Evolutionary conservation across 1,140 invertebrate species (phyloP).

Genomic region (Zelostemma sp.): DNA sequence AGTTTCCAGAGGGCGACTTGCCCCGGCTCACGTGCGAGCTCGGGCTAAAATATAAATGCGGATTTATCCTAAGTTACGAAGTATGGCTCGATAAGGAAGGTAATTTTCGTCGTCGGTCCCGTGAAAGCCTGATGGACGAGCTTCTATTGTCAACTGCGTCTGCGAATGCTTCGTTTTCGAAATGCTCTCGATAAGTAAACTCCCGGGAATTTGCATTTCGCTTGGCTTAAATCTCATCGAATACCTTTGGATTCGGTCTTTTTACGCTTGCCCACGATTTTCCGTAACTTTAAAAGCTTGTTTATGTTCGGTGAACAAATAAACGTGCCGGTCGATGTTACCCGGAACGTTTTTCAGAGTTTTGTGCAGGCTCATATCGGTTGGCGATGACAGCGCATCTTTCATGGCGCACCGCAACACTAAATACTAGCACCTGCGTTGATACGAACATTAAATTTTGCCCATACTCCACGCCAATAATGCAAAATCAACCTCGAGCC

Average conservation of each 20-base stretch:
- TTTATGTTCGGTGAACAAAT: too few relatives aligned
- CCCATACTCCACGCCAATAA: background rate
- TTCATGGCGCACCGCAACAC: constrained; percentile 20
- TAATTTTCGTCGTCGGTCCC: constrained; percentile 59
- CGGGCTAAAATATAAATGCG: constrained; percentile 62
- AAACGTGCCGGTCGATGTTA: too few relatives aligned
- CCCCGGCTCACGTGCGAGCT: constrained; percentile 45
- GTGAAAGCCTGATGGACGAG: constrained; percentile 57
- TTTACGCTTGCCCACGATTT: background rate
- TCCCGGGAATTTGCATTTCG: background rate
- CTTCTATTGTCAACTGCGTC: constrained; percentile 39
- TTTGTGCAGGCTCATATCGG: constrained; percentile 13
- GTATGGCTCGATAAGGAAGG: constrained; percentile 62
- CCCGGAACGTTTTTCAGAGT: background rate
- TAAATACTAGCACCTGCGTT: constrained; percentile 21
- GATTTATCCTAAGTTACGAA: constrained; percentile 62
- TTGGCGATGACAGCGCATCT: constrained; percentile 15
- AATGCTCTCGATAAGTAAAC: constrained; percentile 46
- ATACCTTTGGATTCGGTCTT: background rate
- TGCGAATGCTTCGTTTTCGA: constrained; percentile 42
- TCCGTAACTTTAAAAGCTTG: too few relatives aligned
- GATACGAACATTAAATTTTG: constrained; percentile 4
- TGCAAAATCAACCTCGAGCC: background rate
- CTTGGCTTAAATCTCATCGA: background rate
- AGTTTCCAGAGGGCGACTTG: constrained; percentile 34